phyloP scores from a whole-genome alignment of 2,888 invertebrate species.

The Argyresthia albistria region DNA sequence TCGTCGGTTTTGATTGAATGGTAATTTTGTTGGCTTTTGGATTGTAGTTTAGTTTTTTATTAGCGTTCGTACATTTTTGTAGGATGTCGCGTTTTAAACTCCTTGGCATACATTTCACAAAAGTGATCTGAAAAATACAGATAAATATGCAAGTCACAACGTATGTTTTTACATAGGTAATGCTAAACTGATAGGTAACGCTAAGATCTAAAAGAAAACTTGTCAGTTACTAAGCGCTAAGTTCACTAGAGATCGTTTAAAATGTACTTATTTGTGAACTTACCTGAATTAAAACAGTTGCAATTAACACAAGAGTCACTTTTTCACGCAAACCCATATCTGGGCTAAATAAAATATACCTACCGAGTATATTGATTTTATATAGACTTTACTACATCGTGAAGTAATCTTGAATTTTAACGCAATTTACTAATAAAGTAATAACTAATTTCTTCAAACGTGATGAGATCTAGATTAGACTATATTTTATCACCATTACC shows the following conservation, averaged over 20 bases:
- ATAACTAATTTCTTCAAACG: too few species aligned
- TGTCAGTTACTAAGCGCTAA: too few species aligned
- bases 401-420: too few species aligned
- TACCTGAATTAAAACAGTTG: conserved; percentile 27
- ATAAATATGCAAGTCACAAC: too few species aligned
- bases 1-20: background rate
- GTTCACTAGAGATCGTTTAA: background rate
- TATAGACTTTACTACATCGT: background rate
- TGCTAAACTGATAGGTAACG: too few species aligned
- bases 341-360: background rate
- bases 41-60: background rate
- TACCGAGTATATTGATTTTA: background rate
- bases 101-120: conserved; percentile 22
- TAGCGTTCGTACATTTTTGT: conserved; percentile 11
- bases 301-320: conserved; percentile 25
- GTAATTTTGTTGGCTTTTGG: background rate
- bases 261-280: conserved; percentile 9
- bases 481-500: too few species aligned
- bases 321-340: conserved; percentile 36
- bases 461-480: too few species aligned
- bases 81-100: conserved; percentile 12
- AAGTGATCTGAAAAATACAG: conserved; percentile 25
- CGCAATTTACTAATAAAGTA: too few species aligned
- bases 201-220: too few species aligned
- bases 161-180: too few species aligned